phyloP scores from a whole-genome alignment of 2,113 vertebrate species.

The Leucopsar rothschildi region DNA sequence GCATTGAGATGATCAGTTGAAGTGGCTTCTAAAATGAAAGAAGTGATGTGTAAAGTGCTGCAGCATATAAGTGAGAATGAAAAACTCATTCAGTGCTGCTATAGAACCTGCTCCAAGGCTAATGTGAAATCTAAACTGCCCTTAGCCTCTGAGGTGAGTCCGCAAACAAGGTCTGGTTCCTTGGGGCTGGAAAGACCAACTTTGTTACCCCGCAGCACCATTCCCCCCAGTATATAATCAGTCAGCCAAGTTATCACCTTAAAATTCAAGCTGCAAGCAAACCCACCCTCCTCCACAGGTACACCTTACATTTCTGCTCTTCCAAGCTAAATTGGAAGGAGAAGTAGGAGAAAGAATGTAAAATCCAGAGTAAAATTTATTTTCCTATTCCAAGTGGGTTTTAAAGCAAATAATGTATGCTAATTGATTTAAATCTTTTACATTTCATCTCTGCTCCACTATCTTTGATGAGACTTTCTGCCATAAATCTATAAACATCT shows the following conservation, averaged over 20 bases:
- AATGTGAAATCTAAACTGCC: background rate
- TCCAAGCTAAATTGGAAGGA: background rate
- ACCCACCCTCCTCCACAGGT: background rate
- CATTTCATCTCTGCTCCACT: background rate
- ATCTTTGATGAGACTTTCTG: background rate
- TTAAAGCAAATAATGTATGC: constrained; percentile 1
- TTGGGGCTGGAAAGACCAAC: background rate
- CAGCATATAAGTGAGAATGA: background rate
- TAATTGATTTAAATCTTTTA: background rate
- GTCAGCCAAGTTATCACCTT: background rate
- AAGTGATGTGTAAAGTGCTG: background rate
- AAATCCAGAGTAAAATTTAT: background rate
- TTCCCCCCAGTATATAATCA: background rate
- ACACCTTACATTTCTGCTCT: background rate
- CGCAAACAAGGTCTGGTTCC: background rate
- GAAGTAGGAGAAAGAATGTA: background rate
- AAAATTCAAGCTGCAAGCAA: background rate
- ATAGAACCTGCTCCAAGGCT: background rate
- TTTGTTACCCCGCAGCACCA: background rate
- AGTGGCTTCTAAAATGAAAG: background rate
- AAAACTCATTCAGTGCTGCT: accelerated
- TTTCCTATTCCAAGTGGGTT: background rate
- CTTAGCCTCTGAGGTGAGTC: background rate
- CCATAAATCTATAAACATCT: background rate
- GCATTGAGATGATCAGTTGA: background rate